Evolutionary conservation across 2,797 vertebrate species (phyloP).

Genomic region (Crax fasciolata): DNA sequence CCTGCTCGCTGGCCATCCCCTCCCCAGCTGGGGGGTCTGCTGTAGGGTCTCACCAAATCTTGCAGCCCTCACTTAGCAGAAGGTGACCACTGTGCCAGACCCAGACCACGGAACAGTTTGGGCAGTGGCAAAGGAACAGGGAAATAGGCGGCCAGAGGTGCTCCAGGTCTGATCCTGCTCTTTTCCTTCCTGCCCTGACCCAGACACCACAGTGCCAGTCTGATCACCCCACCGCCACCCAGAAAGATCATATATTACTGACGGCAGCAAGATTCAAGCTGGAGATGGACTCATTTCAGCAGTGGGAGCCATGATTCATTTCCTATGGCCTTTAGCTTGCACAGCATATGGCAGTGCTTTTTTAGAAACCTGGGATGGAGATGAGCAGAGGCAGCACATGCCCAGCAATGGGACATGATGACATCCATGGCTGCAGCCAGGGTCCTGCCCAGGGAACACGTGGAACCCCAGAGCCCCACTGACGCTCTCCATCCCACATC

Average conservation of each 20-base stretch:
- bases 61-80: background rate
- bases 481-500: background rate
- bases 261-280: background rate
- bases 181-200: background rate
- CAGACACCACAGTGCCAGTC: fast-evolving
- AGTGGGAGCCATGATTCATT: background rate
- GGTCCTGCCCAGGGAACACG: background rate
- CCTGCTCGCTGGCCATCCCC: fast-evolving
- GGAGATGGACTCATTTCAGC: background rate
- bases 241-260: fast-evolving
- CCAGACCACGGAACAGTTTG: background rate
- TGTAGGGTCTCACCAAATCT: background rate
- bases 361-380: background rate
- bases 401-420: background rate
- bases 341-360: background rate
- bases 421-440: fast-evolving
- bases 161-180: fast-evolving
- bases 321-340: background rate
- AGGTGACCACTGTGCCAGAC: background rate
- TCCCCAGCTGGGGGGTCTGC: background rate
- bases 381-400: background rate
- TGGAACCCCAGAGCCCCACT: background rate
- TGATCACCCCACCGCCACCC: fast-evolving
- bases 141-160: background rate
- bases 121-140: background rate